Percentiles rank a stretch among this genome's conserved stretches.
These are phyloP conservation scores for Tetraodon nigroviridis DNA, from an alignment of 2,113 vertebrate genomes.

Conservation along the genomic window DNA sequence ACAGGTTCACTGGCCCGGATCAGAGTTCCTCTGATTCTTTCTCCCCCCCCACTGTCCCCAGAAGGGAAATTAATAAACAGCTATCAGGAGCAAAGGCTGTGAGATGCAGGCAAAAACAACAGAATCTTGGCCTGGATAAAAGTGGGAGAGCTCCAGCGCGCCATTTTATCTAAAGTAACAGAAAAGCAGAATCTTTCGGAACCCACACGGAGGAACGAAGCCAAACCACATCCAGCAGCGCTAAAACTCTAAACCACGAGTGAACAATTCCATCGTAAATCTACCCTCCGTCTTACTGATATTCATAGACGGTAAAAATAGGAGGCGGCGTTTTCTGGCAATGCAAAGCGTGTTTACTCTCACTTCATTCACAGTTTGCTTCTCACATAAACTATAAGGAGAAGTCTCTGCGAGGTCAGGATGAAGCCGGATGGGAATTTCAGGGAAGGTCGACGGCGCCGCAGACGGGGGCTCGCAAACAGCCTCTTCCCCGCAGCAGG, in stretches of 20 bases:
- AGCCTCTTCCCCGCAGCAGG: no score
- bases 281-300: conserved; percentile 38
- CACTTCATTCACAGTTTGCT: conserved; percentile 39
- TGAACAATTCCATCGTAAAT: conserved; percentile 24
- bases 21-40: no score
- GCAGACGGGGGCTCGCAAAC: no score
- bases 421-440: not conserved
- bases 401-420: conserved; percentile 28
- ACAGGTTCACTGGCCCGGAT: not conserved
- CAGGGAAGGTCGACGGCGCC: not conserved
- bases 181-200: conserved; percentile 47
- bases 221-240: conserved; percentile 22
- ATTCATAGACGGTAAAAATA: conserved; percentile 47
- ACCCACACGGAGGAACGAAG: conserved; percentile 28
- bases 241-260: conserved; percentile 26
- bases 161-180: conserved; percentile 58
- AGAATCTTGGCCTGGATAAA: conserved; percentile 28
- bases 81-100: conserved; percentile 9
- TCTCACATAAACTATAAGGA: conserved; percentile 9
- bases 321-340: conserved; percentile 35
- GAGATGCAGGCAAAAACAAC: no score
- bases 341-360: conserved; percentile 44
- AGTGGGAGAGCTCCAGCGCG: conserved; percentile 31
- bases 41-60: not conserved
- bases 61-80: not conserved